Evolutionary conservation across 2,797 vertebrate genomes (phyloP).

Genomic region (Stomatorhinus walkeri): DNA sequence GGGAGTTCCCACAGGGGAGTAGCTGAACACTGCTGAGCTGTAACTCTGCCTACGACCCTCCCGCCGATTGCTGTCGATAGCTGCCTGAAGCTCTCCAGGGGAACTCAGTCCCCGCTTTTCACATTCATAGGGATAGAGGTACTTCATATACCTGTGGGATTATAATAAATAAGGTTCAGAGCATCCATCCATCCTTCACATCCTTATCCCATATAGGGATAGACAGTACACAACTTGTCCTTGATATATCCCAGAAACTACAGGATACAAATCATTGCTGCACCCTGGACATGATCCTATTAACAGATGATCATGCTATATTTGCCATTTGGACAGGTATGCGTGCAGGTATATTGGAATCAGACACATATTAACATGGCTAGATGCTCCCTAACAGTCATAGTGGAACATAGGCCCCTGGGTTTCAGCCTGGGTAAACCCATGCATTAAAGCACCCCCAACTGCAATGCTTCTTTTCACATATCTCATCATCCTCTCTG

Average conservation of each 20-base stretch:
- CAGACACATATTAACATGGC: not conserved
- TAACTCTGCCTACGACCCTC: constrained; percentile 91
- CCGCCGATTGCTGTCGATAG: constrained; percentile 90
- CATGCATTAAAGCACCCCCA: not conserved
- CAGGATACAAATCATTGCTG: not conserved
- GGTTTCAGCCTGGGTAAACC: not conserved
- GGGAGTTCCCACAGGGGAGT: constrained; percentile 69
- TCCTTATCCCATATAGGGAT: not conserved
- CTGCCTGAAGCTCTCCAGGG: constrained; percentile 85
- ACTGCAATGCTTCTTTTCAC: not conserved
- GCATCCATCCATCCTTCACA: not conserved
- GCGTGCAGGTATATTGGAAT: not conserved
- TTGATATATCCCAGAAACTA: not conserved
- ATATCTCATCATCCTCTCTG: not conserved
- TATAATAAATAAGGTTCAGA: not conserved
- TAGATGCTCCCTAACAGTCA: not conserved
- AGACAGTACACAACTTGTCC: not conserved
- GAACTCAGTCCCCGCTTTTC: constrained; percentile 91
- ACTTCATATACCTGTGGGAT: constrained; percentile 89
- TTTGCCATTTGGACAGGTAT: not conserved
- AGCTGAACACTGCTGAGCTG: constrained; percentile 84
- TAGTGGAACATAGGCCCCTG: not conserved
- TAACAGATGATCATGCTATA: not conserved
- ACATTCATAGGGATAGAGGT: constrained; percentile 90
- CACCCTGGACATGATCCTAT: not conserved